phyloP scores from a whole-genome alignment of 2,797 vertebrate genomes.

The Danio jaintianensis region DNA sequence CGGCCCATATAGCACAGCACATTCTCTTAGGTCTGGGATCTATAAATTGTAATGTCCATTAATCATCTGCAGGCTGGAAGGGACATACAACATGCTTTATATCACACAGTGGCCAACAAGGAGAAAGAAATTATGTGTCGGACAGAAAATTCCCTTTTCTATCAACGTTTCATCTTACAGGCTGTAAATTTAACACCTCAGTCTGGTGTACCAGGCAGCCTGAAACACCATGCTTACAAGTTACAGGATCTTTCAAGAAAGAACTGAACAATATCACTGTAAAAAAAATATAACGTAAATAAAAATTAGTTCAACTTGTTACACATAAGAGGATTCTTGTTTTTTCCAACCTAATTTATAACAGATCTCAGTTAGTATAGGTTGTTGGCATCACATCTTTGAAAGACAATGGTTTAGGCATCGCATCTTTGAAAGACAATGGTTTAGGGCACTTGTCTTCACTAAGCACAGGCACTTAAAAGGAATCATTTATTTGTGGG shows the following conservation, averaged over 20 bases:
- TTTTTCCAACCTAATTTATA: no score
- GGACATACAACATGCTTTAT: conserved; percentile 37
- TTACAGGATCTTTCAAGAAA: not conserved
- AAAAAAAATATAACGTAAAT: no score
- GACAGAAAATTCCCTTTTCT: not conserved
- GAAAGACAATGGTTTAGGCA: no score
- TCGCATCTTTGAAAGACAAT: no score
- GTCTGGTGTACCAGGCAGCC: not conserved
- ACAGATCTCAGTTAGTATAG: no score
- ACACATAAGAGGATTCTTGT: no score
- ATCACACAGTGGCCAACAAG: conserved; percentile 31
- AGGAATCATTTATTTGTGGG: not conserved
- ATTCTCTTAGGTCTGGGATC: conserved; percentile 40
- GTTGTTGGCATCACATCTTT: no score
- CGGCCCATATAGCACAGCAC: conserved; percentile 11
- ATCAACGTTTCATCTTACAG: conserved; percentile 15
- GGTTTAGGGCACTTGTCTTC: not conserved
- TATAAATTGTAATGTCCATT: conserved; percentile 42
- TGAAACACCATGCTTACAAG: not conserved
- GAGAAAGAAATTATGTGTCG: conserved; percentile 5
- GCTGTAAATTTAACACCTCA: not conserved
- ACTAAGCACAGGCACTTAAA: not conserved
- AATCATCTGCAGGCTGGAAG: conserved; percentile 42
- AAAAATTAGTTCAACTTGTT: no score
- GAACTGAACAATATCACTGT: not conserved